Evolutionary conservation across 2,888 invertebrate species (phyloP).

Genomic region (Drosophila prostipennis): DNA sequence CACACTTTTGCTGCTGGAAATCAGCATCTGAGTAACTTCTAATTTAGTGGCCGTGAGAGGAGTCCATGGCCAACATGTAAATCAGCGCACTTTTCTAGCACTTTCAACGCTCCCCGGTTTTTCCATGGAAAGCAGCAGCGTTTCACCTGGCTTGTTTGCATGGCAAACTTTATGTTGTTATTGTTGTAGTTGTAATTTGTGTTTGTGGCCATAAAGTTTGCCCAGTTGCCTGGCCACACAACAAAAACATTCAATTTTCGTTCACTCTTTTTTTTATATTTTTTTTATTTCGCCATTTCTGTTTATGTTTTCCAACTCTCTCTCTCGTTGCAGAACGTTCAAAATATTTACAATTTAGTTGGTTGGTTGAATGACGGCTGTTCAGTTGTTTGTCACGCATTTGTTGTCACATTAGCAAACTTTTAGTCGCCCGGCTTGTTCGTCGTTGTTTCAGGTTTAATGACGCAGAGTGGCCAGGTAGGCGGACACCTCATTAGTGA

Average conservation of each 20-base stretch:
- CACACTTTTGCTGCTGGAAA: constrained; percentile 47
- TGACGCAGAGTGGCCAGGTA: constrained; percentile 20
- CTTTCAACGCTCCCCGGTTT: constrained; percentile 36
- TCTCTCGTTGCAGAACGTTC: constrained; percentile 30
- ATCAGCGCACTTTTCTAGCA: constrained; percentile 69
- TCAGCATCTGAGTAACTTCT: constrained; percentile 79
- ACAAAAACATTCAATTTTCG: constrained; percentile 58
- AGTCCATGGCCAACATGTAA: constrained; percentile 71
- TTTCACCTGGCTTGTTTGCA: constrained; percentile 57
- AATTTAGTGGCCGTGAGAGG: constrained; percentile 77
- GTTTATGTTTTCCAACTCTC: constrained; percentile 30
- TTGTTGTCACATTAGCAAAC: constrained; percentile 55
- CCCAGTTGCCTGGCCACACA: constrained; percentile 51
- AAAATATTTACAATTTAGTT: constrained; percentile 62
- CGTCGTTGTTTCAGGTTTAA: constrained; percentile 9
- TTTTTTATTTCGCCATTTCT: constrained; percentile 11
- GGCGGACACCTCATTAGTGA: constrained; percentile 25
- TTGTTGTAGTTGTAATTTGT: constrained; percentile 69
- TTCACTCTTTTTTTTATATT: constrained; percentile 5
- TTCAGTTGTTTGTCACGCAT: constrained; percentile 48
- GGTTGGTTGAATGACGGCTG: constrained; percentile 31
- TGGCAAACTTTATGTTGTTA: constrained; percentile 57
- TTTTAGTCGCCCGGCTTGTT: constrained; percentile 35
- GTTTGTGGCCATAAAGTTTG: constrained; percentile 72
- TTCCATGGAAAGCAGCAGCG: background rate